phyloP scores from a whole-genome alignment of 2,797 vertebrate genomes.

The Sebastes reedi region DNA sequence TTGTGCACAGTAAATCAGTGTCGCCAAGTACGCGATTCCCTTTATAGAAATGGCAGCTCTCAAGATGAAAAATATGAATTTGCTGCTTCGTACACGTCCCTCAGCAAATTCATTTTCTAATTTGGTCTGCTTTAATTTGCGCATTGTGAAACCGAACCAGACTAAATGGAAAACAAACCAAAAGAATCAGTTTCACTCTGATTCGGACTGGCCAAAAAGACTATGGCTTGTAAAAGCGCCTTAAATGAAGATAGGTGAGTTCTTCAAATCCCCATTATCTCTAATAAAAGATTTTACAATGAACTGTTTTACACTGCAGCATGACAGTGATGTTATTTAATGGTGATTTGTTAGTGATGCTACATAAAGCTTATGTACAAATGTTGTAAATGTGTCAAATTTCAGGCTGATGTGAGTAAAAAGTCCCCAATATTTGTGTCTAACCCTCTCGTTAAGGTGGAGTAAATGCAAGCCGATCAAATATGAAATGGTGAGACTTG shows the following conservation, averaged over 20 bases:
- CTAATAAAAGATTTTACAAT: background rate
- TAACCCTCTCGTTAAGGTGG: slow-evolving; percentile 55
- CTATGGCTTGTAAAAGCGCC: background rate
- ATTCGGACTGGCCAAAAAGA: background rate
- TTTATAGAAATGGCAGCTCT: background rate
- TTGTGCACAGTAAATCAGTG: background rate
- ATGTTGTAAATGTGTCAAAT: no score
- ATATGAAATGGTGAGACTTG: slow-evolving; percentile 62
- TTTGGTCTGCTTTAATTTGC: background rate
- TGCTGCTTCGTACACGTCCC: background rate
- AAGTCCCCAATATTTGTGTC: slow-evolving; percentile 48
- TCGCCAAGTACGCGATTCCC: background rate
- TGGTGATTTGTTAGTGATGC: background rate
- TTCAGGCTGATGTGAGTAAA: background rate
- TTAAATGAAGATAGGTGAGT: slow-evolving; percentile 1
- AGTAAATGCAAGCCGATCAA: slow-evolving; percentile 23
- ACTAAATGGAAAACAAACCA: no score
- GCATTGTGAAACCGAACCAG: background rate
- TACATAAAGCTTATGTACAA: background rate
- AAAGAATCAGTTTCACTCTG: background rate
- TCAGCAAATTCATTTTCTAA: background rate
- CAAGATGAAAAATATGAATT: background rate
- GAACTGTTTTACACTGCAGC: background rate
- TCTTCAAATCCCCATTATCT: slow-evolving; percentile 6
- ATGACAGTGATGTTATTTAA: background rate